Percentiles rank a stretch among this genome's conserved stretches.
Evolutionary conservation across 2,113 vertebrate genomes (phyloP).

Genomic region (Lagopus muta): DNA sequence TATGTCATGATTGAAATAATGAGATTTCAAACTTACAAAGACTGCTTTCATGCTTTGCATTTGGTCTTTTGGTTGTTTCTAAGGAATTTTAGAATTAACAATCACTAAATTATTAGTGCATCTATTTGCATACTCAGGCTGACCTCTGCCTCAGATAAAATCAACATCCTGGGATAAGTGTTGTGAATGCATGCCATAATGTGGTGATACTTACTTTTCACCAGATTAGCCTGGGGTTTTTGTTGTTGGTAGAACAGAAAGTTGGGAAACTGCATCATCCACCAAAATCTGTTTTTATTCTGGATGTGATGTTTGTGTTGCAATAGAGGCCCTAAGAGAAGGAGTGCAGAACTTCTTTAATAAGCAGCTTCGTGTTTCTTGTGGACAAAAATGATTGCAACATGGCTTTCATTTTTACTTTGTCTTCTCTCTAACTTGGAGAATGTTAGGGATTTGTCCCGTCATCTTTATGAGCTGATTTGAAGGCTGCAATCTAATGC

Average conservation of each 20-base stretch:
- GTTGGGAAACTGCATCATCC: background rate
- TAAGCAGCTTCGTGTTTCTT: background rate
- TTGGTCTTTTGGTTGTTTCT: background rate
- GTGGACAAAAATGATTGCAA: background rate
- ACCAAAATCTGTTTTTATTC: background rate
- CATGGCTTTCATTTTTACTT: background rate
- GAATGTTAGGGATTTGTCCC: background rate
- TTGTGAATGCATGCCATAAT: background rate
- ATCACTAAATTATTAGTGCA: background rate
- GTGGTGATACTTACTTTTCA: background rate
- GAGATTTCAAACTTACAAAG: background rate
- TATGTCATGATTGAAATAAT: background rate
- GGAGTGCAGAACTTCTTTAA: background rate
- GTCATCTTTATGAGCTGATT: background rate
- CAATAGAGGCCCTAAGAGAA: background rate
- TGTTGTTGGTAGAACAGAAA: background rate
- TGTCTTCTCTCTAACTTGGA: background rate
- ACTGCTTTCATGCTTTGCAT: background rate
- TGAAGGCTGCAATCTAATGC: background rate
- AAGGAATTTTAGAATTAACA: background rate
- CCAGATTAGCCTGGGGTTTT: background rate
- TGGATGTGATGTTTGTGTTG: background rate
- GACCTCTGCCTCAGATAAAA: background rate
- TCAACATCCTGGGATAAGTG: background rate
- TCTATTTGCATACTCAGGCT: background rate